These are phyloP conservation scores for Pantala flavescens DNA, from an alignment of 1,140 invertebrate genomes.

Conservation along the genomic window DNA sequence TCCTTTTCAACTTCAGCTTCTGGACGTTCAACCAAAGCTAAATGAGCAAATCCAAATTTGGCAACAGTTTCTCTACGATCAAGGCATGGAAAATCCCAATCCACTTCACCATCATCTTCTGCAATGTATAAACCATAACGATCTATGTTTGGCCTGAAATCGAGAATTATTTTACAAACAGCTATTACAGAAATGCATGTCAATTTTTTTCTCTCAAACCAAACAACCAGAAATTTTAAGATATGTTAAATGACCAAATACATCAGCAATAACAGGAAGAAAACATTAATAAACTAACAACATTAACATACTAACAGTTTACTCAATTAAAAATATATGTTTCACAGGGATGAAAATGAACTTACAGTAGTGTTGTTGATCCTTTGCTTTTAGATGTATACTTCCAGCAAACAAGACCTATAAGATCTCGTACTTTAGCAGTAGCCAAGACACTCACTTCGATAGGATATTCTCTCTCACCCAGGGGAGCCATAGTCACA, in stretches of 20 bases:
- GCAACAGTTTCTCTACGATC: conserved; percentile 76
- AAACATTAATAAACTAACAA: no score
- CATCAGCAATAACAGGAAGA: no score
- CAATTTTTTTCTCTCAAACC: no score
- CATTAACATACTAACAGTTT: no score
- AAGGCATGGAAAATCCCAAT: conserved; percentile 83
- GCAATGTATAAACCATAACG: conserved; percentile 82
- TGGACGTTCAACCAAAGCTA: conserved; percentile 72
- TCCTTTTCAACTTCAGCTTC: conserved; percentile 35
- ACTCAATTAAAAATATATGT: conserved; percentile 19
- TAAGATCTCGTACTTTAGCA: conserved; percentile 84
- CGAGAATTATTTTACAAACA: conserved; percentile 16
- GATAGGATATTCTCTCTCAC: conserved; percentile 73
- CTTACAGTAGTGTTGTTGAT: conserved; percentile 17
- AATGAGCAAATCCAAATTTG: conserved; percentile 83
- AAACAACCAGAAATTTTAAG: no score
- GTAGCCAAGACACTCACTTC: conserved; percentile 64
- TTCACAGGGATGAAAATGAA: conserved; percentile 15
- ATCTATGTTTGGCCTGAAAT: conserved; percentile 37
- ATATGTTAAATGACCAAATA: no score
- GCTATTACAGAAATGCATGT: neutral
- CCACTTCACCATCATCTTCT: conserved; percentile 94
- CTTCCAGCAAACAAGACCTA: conserved; percentile 85
- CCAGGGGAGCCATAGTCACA: conserved; percentile 70
- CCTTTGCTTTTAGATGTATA: conserved; percentile 36